A percentile compares a stretch with the other conserved stretches of the same genome.
phyloP scores from a whole-genome alignment of 2,113 vertebrate genomes.

The Halcyon senegalensis region DNA sequence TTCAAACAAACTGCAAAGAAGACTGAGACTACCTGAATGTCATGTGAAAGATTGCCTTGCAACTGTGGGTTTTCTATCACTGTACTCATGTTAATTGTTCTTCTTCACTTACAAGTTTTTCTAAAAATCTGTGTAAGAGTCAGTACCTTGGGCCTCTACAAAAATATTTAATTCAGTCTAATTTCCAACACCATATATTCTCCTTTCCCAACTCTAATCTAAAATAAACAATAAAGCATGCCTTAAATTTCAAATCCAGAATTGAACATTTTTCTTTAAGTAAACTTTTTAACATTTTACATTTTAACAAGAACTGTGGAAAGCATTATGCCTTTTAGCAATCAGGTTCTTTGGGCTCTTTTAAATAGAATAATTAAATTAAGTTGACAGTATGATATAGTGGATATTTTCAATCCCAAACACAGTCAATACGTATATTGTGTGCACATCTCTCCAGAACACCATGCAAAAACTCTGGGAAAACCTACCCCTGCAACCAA shows the following conservation, averaged over 20 bases:
- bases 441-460: background rate
- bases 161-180: background rate
- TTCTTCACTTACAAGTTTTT: background rate
- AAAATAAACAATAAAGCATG: background rate
- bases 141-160: background rate
- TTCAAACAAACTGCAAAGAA: constrained; percentile 14
- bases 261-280: background rate
- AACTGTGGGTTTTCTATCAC: background rate
- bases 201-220: background rate
- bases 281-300: background rate
- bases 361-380: background rate
- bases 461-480: background rate
- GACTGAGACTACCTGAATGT: background rate
- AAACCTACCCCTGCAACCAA: background rate
- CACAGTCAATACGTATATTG: background rate
- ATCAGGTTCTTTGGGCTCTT: background rate
- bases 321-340: background rate
- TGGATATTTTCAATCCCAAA: background rate
- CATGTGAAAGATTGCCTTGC: background rate
- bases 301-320: background rate
- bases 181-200: background rate
- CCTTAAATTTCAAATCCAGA: background rate
- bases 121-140: accelerated
- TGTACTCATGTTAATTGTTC: background rate
- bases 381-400: background rate